phyloP scores from a whole-genome alignment of 1,140 invertebrate genomes.

The Monochamus saltuarius region DNA sequence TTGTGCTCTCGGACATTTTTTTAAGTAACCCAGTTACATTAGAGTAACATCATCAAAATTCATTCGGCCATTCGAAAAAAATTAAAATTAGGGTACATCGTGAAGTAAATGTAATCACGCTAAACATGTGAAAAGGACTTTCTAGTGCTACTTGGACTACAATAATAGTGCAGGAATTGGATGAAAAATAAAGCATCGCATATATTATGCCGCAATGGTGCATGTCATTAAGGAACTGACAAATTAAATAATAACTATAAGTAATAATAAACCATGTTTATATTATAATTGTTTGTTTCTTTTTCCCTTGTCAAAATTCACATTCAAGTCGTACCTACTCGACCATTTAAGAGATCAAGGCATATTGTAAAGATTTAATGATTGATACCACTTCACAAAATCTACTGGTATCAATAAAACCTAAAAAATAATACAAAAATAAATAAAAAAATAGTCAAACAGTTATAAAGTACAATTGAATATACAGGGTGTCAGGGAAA shows the following conservation, averaged over 20 bases:
- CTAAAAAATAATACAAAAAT: too few relatives aligned
- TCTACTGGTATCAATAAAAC: too few relatives aligned
- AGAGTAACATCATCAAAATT: not conserved
- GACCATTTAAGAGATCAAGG: too few relatives aligned
- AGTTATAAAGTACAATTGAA: too few relatives aligned
- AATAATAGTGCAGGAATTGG: constrained; percentile 14
- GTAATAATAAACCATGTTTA: constrained; percentile 42
- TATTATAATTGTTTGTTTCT: constrained; percentile 34
- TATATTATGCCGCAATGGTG: constrained; percentile 16
- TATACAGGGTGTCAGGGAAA: too few relatives aligned
- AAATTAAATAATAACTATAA: constrained; percentile 26
- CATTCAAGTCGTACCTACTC: too few relatives aligned
- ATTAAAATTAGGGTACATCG: too few relatives aligned
- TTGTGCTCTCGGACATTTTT: not conserved
- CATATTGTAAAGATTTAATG: too few relatives aligned
- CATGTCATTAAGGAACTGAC: constrained; percentile 33
- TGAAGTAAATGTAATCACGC: not conserved
- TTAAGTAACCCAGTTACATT: not conserved
- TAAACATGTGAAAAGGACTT: not conserved
- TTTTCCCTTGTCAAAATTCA: constrained; percentile 5
- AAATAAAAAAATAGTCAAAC: too few relatives aligned
- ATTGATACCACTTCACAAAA: too few relatives aligned
- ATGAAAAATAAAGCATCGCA: constrained; percentile 9
- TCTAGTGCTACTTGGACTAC: not conserved
- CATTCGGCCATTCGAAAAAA: constrained; percentile 14